phyloP scores from a whole-genome alignment of 2,888 invertebrate species.

The Protonemura montana region DNA sequence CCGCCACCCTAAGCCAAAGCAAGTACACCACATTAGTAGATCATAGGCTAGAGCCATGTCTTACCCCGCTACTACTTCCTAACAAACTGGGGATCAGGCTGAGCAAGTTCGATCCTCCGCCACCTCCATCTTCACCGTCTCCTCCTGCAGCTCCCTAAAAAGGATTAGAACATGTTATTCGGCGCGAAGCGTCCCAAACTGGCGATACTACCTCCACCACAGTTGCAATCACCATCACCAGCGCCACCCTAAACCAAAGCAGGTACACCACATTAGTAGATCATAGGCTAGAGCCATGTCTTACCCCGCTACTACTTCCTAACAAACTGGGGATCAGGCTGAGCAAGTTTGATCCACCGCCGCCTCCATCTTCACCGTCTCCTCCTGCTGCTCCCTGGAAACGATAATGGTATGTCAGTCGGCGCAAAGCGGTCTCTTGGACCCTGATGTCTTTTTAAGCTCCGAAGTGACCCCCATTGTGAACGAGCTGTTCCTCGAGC shows the following conservation, averaged over 20 bases:
- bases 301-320: conserved; percentile 56
- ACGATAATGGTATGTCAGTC: not conserved
- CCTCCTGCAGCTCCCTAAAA: conserved; percentile 10
- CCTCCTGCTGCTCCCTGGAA: conserved; percentile 9
- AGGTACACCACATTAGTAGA: not conserved
- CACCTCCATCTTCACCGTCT: conserved; percentile 54
- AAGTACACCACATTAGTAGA: not conserved
- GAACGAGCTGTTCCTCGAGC: too few relatives aligned
- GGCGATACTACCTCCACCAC: not conserved
- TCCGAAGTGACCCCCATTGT: not conserved
- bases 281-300: conserved; percentile 52
- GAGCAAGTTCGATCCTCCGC: conserved; percentile 53
- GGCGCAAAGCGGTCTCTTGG: too few relatives aligned
- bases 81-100: conserved; percentile 58
- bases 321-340: conserved; percentile 58
- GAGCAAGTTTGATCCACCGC: conserved; percentile 53
- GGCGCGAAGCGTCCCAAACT: not conserved
- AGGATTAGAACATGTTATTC: not conserved
- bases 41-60: conserved; percentile 52
- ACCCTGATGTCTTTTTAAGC: too few relatives aligned
- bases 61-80: conserved; percentile 56
- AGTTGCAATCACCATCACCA: not conserved
- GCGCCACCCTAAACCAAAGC: not conserved
- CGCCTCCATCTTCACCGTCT: conserved; percentile 54
- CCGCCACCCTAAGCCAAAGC: not conserved